These are phyloP conservation scores for Lutraria lutraria DNA, from an alignment of 2,888 invertebrate species.

Conservation along the genomic window DNA sequence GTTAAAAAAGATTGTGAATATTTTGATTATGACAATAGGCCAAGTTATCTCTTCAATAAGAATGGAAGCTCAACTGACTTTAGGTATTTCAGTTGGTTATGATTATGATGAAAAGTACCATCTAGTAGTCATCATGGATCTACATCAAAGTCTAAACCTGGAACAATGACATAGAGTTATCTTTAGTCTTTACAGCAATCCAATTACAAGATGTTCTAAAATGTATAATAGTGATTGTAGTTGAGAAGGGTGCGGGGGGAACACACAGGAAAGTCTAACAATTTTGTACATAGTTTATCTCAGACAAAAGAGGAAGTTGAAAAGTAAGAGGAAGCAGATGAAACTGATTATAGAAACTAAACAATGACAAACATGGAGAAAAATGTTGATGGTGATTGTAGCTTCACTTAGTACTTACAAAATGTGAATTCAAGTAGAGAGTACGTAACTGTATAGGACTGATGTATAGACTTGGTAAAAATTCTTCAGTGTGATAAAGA, in stretches of 20 bases:
- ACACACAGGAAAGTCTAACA: not conserved
- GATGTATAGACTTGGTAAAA: too few species aligned
- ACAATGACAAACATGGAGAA: too few species aligned
- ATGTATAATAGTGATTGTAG: not conserved
- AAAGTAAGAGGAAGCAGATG: too few species aligned
- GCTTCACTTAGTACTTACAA: too few species aligned
- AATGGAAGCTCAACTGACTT: slow-evolving; percentile 9
- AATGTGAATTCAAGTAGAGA: too few species aligned
- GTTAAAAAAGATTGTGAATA: slow-evolving; percentile 74
- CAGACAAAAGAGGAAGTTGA: too few species aligned
- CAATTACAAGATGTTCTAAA: not conserved
- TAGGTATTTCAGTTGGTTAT: slow-evolving; percentile 61
- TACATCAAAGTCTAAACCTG: not conserved
- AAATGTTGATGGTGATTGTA: too few species aligned
- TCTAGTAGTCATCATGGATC: not conserved
- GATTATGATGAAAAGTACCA: not conserved
- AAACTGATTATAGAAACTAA: too few species aligned
- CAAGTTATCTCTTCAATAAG: slow-evolving; percentile 46
- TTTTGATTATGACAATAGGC: slow-evolving; percentile 73
- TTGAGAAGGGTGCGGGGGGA: not conserved
- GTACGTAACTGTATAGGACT: too few species aligned
- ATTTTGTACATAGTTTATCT: not conserved
- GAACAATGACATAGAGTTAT: not conserved
- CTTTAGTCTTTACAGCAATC: not conserved
- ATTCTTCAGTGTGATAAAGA: too few species aligned